phyloP scores from a whole-genome alignment of 1,140 invertebrate species.

The Aleiodes sp. region DNA sequence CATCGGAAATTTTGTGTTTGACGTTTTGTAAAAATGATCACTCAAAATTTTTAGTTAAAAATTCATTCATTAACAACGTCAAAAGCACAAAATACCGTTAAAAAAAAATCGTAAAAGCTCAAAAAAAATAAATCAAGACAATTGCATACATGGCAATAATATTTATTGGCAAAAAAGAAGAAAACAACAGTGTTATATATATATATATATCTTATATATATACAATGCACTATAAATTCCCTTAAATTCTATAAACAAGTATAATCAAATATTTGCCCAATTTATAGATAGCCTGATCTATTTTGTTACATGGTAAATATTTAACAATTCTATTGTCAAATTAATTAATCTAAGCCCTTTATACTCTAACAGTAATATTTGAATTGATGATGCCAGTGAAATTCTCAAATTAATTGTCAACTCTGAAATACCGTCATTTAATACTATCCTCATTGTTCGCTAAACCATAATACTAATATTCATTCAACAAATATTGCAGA shows the following conservation, averaged over 20 bases:
- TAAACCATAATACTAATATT: no score
- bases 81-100: conserved; percentile 28
- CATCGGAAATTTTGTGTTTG: not conserved
- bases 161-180: conserved; percentile 60
- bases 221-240: conserved; percentile 57
- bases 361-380: not conserved
- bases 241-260: conserved; percentile 49
- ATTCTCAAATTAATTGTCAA: no score
- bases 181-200: conserved; percentile 55
- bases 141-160: conserved; percentile 60
- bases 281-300: conserved; percentile 43
- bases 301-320: conserved; percentile 45
- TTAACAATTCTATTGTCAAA: not conserved
- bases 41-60: not conserved
- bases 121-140: conserved; percentile 63
- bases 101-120: conserved; percentile 1
- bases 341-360: not conserved
- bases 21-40: not conserved
- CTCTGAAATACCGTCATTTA: no score
- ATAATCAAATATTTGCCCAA: conserved; percentile 46
- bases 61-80: conserved; percentile 20
- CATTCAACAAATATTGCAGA: no score
- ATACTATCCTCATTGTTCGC: no score
- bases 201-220: no score
- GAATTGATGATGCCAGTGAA: no score